phyloP scores from a whole-genome alignment of 2,797 vertebrate genomes.

The Kryptopterus vitreolus region DNA sequence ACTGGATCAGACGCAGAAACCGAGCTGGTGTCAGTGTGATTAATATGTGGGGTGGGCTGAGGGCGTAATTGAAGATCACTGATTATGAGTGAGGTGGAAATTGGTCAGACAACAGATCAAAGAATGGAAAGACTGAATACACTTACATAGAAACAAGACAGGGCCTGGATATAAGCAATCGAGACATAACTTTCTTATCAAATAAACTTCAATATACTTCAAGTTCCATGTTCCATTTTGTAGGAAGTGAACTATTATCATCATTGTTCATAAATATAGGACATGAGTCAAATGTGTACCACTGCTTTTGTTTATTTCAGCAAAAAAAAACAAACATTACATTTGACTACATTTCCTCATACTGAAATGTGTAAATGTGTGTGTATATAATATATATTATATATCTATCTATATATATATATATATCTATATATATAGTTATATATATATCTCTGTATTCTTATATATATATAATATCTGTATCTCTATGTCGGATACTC shows the following conservation, averaged over 20 bases:
- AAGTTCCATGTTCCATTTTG: neutral
- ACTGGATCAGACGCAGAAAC: constrained; percentile 44
- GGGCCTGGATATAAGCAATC: neutral
- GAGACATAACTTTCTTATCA: neutral
- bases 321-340: neutral
- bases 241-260: neutral
- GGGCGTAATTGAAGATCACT: constrained; percentile 41
- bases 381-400: too few species aligned
- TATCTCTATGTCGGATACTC: too few species aligned
- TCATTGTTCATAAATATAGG: neutral
- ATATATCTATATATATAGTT: too few species aligned
- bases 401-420: too few species aligned
- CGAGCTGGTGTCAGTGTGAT: constrained; percentile 19
- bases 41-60: constrained; percentile 10
- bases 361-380: too few species aligned
- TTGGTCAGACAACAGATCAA: constrained; percentile 41
- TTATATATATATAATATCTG: too few species aligned
- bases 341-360: neutral
- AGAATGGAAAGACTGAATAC: constrained; percentile 35
- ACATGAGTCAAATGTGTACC: neutral
- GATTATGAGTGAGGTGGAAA: constrained; percentile 47
- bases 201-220: too few species aligned
- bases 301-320: neutral
- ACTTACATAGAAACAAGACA: neutral
- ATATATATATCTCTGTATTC: too few species aligned